phyloP scores from a whole-genome alignment of 2,113 vertebrate genomes.

The Cavia porcellus region DNA sequence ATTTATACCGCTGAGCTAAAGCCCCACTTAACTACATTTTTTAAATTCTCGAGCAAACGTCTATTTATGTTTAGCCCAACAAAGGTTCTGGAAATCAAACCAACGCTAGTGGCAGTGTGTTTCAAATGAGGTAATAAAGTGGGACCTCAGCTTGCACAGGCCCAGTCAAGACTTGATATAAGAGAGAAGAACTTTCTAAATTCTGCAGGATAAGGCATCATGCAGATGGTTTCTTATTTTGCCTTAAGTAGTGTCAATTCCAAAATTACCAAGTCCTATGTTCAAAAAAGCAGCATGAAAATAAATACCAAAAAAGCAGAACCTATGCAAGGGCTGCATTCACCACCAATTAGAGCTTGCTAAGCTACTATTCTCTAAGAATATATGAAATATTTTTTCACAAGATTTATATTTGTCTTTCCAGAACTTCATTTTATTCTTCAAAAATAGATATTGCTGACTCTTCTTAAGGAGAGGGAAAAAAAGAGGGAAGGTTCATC shows the following conservation, averaged over 20 bases:
- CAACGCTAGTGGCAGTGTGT: not conserved
- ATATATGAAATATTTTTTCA: not conserved
- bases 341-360: not conserved
- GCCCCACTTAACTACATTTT: not conserved
- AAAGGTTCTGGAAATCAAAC: slow-evolving; percentile 42
- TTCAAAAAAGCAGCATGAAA: slow-evolving; percentile 48
- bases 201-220: not conserved
- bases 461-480: slow-evolving; percentile 68
- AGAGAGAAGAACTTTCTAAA: slow-evolving; percentile 1
- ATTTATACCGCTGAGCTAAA: no score
- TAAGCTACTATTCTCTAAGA: not conserved
- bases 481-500: not conserved
- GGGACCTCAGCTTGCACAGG: not conserved
- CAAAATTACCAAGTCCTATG: not conserved
- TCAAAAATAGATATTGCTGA: slow-evolving; percentile 46
- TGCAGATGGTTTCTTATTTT: slow-evolving; percentile 55
- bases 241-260: slow-evolving; percentile 46
- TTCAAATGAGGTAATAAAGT: slow-evolving; percentile 54
- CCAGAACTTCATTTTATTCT: slow-evolving; percentile 73
- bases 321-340: not conserved
- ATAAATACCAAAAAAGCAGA: not conserved
- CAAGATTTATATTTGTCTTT: not conserved
- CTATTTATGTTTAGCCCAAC: not conserved
- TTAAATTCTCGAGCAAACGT: slow-evolving; percentile 19
- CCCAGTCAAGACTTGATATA: not conserved